Evolutionary conservation across 1,140 invertebrate genomes (phyloP), one percentile per base, ranked within the genome.

Genomic region (Platorchestia sp.): DNA sequence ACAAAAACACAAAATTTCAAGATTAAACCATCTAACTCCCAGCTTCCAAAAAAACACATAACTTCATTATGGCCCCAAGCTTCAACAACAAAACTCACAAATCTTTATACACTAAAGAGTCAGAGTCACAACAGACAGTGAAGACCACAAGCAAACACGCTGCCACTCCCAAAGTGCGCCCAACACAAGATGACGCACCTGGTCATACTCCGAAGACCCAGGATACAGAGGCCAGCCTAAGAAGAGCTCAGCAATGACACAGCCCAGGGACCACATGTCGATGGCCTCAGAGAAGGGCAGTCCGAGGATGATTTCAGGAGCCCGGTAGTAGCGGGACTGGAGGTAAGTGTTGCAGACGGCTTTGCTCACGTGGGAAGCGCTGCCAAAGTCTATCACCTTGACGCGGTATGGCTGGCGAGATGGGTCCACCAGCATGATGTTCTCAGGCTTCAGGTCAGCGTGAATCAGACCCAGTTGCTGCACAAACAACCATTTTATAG

Each of bases 181-280:
- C 44, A 22, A 36, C 45, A 45, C 3, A 75, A 22, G 59, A 53
- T 36, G 19, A 59, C 95, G 14, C 89, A 96, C 96, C 97, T 99
- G 99, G 97, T 99, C 99, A 97, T 99, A 99, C 97, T 99, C 99
- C 0, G 99, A 99, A 45, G 99, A 99, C 95, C 99, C 99, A 0
- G 99, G 99, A 97, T 99, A 99, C 3, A 99, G 97, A 41, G 99
- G 99, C 99, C 99, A 99, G 95, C 99, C 99, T 41, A 99, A 98
- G 97, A 99, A 99, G 95, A 99, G 97, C 97, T 99, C 99, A 3
- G 99, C 99, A 43, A 99, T 99, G 95, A 99, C 99, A 97, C 99
- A 99, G 44, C 99, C 99, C 95, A 99, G 97, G 0, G 99, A 99
- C 99, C 99, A 99, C 99, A 99, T 99, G 97, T 99, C 99, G 96